A percentile compares a stretch with the other conserved stretches of the same genome.
These are phyloP conservation scores for Heliangelus exortis DNA, from an alignment of 2,797 vertebrate species.

Conservation along the genomic window DNA sequence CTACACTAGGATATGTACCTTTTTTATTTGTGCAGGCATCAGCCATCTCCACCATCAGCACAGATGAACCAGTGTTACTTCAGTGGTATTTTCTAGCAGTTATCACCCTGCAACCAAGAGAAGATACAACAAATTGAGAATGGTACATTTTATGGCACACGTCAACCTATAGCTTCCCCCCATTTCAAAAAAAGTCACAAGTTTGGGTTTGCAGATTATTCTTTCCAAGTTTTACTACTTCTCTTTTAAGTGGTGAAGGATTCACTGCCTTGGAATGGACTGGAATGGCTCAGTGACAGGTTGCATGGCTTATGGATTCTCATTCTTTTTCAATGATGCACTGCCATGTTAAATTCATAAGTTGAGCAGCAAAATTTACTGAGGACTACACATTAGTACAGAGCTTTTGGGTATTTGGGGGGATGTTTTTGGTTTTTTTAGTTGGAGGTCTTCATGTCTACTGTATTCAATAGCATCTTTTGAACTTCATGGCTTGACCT, in stretches of 20 bases:
- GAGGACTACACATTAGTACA: constrained; percentile 75
- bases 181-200: constrained; percentile 52
- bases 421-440: constrained; percentile 51
- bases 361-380: constrained; percentile 76
- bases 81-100: constrained; percentile 54
- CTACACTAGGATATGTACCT: constrained; percentile 6
- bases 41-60: background rate
- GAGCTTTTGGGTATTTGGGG: constrained; percentile 33
- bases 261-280: constrained; percentile 80
- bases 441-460: constrained; percentile 81
- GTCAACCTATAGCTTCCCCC: constrained; percentile 33
- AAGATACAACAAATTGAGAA: constrained; percentile 18
- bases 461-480: constrained; percentile 80
- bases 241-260: constrained; percentile 74
- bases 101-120: constrained; percentile 77
- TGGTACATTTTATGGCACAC: background rate
- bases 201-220: constrained; percentile 72
- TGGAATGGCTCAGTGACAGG: constrained; percentile 81
- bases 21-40: rapidly evolving
- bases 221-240: constrained; percentile 72
- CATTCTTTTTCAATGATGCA: constrained; percentile 81
- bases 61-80: background rate
- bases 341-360: constrained; percentile 82
- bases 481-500: constrained; percentile 79
- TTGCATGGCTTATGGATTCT: constrained; percentile 83